Evolutionary conservation across 2,888 invertebrate genomes (phyloP).

Genomic region (Noctua pronuba): DNA sequence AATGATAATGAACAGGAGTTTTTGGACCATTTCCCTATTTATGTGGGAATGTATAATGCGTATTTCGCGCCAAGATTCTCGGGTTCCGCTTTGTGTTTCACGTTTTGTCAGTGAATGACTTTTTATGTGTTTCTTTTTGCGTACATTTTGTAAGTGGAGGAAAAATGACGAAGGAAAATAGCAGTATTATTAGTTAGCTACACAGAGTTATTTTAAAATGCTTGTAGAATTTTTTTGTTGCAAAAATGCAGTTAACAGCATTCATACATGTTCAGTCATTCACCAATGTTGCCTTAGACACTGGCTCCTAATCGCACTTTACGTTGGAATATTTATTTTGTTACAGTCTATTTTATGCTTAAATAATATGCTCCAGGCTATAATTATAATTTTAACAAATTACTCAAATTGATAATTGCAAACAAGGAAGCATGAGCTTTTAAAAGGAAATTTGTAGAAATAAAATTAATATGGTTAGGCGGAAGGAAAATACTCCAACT

Average conservation of each 20-base stretch:
- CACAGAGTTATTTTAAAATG: not conserved
- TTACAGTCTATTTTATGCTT: not conserved
- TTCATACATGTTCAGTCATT: not conserved
- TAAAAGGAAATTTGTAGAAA: not conserved
- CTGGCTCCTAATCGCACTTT: not conserved
- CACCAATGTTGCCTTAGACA: too few relatives aligned
- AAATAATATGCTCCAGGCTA: not conserved
- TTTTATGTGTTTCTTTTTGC: slow-evolving; percentile 21
- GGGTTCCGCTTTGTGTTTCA: slow-evolving; percentile 40
- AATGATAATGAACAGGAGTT: slow-evolving; percentile 67
- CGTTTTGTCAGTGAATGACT: slow-evolving; percentile 45
- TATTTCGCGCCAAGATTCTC: slow-evolving; percentile 58
- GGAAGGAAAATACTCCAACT: slow-evolving; percentile 45
- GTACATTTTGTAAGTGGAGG: slow-evolving; percentile 5
- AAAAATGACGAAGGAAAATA: slow-evolving; percentile 4
- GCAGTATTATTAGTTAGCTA: not conserved
- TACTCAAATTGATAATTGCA: slow-evolving; percentile 24
- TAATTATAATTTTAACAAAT: slow-evolving; percentile 15
- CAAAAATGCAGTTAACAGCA: not conserved
- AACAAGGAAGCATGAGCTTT: slow-evolving; percentile 24
- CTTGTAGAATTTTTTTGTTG: not conserved
- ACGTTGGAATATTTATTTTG: not conserved
- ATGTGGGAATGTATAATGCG: slow-evolving; percentile 65
- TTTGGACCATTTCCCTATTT: slow-evolving; percentile 68
- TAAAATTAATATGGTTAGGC: slow-evolving; percentile 28